Evolutionary conservation across 2,888 invertebrate species (phyloP).

Genomic region (Ceratothoa steindachneri): DNA sequence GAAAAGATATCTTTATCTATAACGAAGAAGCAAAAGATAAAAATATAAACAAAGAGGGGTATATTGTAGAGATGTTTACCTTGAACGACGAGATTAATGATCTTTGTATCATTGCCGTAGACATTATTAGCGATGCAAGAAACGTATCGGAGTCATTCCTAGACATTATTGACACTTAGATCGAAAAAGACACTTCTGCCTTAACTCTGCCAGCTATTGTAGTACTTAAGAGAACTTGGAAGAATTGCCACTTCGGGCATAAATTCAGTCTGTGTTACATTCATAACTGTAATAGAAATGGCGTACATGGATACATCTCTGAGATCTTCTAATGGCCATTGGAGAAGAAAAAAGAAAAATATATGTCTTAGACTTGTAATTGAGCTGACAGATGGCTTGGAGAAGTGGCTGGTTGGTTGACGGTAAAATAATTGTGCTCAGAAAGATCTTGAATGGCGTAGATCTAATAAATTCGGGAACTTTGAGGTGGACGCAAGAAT

Average conservation of each 20-base stretch:
- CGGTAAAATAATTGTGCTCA: too few relatives aligned
- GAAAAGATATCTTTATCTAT: too few relatives aligned
- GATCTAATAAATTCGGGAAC: too few relatives aligned
- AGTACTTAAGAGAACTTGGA: not conserved
- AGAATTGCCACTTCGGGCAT: not conserved
- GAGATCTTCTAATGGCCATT: not conserved
- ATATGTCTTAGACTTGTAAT: not conserved
- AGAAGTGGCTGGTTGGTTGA: too few relatives aligned
- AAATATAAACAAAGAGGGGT: too few relatives aligned
- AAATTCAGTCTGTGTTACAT: not conserved
- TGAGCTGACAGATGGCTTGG: not conserved
- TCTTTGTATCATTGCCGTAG: conserved; percentile 42
- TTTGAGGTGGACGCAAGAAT: too few relatives aligned
- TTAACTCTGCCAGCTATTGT: not conserved
- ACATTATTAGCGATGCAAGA: conserved; percentile 35
- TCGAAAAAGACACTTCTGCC: conserved; percentile 18
- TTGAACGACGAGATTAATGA: conserved; percentile 31
- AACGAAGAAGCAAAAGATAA: not conserved
- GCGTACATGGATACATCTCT: not conserved
- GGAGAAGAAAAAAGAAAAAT: not conserved
- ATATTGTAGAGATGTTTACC: conserved; percentile 21
- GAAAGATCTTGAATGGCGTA: too few relatives aligned
- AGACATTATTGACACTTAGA: conserved; percentile 23
- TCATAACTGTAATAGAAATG: not conserved
- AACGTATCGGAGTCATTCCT: conserved; percentile 26